phyloP scores from a whole-genome alignment of 2,888 invertebrate species.

The Drosophila sordidula region DNA sequence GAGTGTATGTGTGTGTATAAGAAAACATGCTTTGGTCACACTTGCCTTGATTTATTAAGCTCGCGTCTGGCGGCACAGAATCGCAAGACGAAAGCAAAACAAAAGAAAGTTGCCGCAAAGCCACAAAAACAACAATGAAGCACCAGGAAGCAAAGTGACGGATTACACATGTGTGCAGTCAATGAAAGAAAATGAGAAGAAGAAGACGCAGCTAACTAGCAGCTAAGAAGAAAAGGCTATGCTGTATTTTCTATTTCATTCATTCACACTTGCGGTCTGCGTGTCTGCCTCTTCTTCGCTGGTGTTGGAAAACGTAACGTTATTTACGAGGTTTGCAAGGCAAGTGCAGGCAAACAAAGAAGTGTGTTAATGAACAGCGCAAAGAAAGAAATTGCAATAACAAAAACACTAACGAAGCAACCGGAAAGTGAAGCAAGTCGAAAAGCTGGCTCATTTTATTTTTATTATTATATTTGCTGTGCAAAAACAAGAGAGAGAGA shows the following conservation, averaged over 20 bases:
- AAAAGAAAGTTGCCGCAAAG: constrained; percentile 65
- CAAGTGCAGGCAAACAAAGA: constrained; percentile 42
- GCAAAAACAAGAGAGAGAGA: constrained; percentile 3
- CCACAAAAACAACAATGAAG: constrained; percentile 21
- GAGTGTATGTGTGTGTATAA: background rate
- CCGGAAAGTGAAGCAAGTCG: constrained; percentile 60
- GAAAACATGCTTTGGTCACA: constrained; percentile 20
- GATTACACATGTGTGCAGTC: constrained; percentile 50
- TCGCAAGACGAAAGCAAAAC: constrained; percentile 33
- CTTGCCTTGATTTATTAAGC: constrained; percentile 29
- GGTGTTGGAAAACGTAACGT: constrained; percentile 65
- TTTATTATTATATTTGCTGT: constrained; percentile 17
- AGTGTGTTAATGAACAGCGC: constrained; percentile 72
- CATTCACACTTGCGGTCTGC: constrained; percentile 16
- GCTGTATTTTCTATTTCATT: constrained; percentile 62
- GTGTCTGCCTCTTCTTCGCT: constrained; percentile 25
- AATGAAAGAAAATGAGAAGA: constrained; percentile 42
- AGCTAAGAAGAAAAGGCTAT: constrained; percentile 35
- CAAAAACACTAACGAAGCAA: constrained; percentile 32
- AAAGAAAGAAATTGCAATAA: constrained; percentile 41
- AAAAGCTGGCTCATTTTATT: constrained; percentile 45
- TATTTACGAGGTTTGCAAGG: constrained; percentile 56
- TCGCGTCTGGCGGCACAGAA: constrained; percentile 12
- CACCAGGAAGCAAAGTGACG: constrained; percentile 60
- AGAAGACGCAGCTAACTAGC: constrained; percentile 10